A percentile compares a stretch with the other conserved stretches of the same genome.
Conservation (phyloP, 2,113 vertebrate genomes). For the Melanostigma gelatinosum region DNA sequence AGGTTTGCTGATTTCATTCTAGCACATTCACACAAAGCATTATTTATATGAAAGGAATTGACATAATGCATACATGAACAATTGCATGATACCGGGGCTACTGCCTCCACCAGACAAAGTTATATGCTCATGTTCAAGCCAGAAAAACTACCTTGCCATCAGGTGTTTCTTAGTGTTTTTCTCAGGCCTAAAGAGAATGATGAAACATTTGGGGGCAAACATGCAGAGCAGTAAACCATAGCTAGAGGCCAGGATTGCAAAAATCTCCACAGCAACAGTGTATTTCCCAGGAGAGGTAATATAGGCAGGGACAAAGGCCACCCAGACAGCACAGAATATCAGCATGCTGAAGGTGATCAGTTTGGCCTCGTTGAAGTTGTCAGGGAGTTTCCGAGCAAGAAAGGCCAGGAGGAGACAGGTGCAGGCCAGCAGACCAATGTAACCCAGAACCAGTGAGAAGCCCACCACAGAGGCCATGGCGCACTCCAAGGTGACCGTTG, state of each 20-base stretch:
- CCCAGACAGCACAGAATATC: conserved; percentile 83
- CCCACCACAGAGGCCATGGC: conserved; percentile 71
- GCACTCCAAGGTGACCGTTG: conserved; percentile 77
- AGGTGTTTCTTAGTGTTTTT: conserved; percentile 79
- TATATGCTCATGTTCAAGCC: background rate
- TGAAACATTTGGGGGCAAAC: conserved; percentile 82
- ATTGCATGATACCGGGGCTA: too few species aligned
- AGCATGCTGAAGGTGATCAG: conserved; percentile 86
- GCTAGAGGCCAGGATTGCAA: conserved; percentile 82
- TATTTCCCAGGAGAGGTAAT: conserved; percentile 81
- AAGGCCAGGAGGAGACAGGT: conserved; percentile 79
- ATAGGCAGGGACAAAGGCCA: conserved; percentile 81
- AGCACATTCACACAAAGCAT: background rate
- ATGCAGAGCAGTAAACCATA: conserved; percentile 76
- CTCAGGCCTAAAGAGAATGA: conserved; percentile 78
- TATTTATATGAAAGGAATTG: background rate
- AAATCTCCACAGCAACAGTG: conserved; percentile 76
- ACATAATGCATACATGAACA: background rate
- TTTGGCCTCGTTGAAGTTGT: conserved; percentile 72
- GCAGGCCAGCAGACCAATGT: conserved; percentile 78
- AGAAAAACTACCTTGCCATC: conserved; percentile 66
- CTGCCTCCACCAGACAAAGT: background rate
- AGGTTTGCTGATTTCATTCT: background rate
- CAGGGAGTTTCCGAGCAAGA: conserved; percentile 80
- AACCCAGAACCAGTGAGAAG: conserved; percentile 78